Conservation (phyloP, 1,140 invertebrate genomes). For the Fopius arisanus region DNA sequence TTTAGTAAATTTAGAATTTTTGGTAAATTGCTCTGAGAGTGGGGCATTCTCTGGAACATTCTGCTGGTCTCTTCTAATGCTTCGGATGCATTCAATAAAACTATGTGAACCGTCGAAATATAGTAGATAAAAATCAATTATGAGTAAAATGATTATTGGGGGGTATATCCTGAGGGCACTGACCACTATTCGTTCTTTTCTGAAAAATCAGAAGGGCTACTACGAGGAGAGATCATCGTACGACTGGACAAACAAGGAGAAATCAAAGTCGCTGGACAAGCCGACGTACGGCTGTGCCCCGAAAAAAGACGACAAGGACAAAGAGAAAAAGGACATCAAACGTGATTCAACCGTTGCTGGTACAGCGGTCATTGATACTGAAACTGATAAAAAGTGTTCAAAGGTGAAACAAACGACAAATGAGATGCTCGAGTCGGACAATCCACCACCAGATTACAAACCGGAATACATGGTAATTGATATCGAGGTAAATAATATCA, state of each 20-base stretch:
- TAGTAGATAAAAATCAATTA: too few relatives aligned
- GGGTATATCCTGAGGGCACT: too few relatives aligned
- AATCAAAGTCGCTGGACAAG: constrained; percentile 60
- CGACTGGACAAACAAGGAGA: constrained; percentile 60
- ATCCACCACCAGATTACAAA: constrained; percentile 58
- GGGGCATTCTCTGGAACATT: too few relatives aligned
- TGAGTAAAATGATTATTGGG: too few relatives aligned
- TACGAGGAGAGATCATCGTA: constrained; percentile 51
- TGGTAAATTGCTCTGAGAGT: too few relatives aligned
- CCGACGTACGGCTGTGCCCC: constrained; percentile 44
- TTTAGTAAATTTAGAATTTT: too few relatives aligned
- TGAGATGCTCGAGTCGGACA: constrained; percentile 62
- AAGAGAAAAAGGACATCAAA: constrained; percentile 52
- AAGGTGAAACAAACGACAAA: constrained; percentile 60
- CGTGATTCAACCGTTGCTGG: constrained; percentile 32
- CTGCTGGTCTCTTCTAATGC: too few relatives aligned
- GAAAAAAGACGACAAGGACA: constrained; percentile 57
- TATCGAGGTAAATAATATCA: constrained; percentile 52
- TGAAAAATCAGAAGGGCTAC: constrained; percentile 47
- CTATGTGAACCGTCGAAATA: too few relatives aligned
- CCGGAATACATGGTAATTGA: constrained; percentile 62
- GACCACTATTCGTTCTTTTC: constrained; percentile 26
- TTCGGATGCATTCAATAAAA: too few relatives aligned
- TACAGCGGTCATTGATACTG: constrained; percentile 37
- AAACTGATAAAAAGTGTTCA: constrained; percentile 43